A percentile compares a stretch with the other conserved stretches of the same genome.
Conservation (phyloP, 2,797 vertebrate genomes). For the Gymnoscopelus braueri region DNA sequence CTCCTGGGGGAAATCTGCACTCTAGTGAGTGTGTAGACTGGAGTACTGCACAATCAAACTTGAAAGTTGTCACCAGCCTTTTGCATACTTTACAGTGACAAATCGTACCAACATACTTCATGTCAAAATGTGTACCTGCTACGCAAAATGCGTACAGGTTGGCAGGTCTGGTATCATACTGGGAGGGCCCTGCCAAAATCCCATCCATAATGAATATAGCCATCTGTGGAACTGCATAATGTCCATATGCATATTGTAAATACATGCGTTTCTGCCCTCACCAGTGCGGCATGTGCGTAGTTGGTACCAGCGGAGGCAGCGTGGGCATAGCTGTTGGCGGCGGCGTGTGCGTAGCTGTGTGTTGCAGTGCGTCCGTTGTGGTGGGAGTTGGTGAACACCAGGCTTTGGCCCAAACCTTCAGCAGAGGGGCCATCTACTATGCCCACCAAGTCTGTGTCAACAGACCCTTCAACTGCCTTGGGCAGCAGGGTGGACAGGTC, state of each 20-base stretch:
- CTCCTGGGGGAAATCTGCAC: no score
- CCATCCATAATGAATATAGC: no score
- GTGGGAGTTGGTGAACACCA: slow-evolving; percentile 98
- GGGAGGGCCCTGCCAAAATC: no score
- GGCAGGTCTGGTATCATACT: no score
- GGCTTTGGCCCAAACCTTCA: slow-evolving; percentile 90
- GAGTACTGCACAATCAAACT: no score
- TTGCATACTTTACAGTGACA: no score
- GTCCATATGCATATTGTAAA: not conserved
- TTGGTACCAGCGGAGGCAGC: slow-evolving; percentile 79
- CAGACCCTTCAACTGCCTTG: slow-evolving; percentile 65
- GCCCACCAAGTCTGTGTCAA: slow-evolving; percentile 77
- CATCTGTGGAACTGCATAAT: no score
- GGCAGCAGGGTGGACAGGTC: slow-evolving; percentile 75
- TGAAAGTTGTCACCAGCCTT: no score
- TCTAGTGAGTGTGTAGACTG: no score
- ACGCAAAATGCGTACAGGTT: no score
- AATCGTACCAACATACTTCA: no score
- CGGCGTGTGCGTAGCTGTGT: slow-evolving; percentile 89
- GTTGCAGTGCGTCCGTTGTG: slow-evolving; percentile 83
- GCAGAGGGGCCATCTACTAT: slow-evolving; percentile 84
- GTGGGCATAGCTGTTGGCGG: slow-evolving; percentile 80
- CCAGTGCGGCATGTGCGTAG: slow-evolving; percentile 81
- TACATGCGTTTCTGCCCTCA: slow-evolving; percentile 36
- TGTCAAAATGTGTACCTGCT: no score